phyloP scores from a whole-genome alignment of 2,797 vertebrate genomes.

The Kryptolebias ocellatus region DNA sequence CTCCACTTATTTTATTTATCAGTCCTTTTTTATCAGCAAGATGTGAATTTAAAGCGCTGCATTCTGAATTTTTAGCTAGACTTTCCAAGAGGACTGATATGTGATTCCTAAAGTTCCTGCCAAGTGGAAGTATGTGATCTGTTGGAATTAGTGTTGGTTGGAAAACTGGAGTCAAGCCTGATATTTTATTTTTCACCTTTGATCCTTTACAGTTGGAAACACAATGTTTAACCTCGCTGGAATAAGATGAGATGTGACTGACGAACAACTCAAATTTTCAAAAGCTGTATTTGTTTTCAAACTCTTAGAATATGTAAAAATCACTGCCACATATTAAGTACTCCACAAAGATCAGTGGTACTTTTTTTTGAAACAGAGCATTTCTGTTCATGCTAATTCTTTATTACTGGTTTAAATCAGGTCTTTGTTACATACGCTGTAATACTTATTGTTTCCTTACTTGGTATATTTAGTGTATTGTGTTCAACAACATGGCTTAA shows the following conservation, averaged over 20 bases:
- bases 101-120: not conserved
- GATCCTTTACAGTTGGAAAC: no score
- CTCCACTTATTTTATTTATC: not conserved
- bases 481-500: conserved; percentile 50
- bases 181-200: not conserved
- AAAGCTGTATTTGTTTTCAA: no score
- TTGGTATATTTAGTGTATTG: conserved; percentile 19
- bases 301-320: no score
- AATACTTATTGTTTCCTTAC: conserved; percentile 56
- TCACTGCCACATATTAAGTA: not conserved
- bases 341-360: conserved; percentile 8
- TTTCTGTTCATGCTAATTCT: conserved; percentile 35
- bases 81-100: not conserved
- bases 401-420: conserved; percentile 36
- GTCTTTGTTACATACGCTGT: conserved; percentile 45
- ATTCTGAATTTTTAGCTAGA: not conserved
- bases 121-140: not conserved
- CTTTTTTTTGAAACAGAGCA: not conserved
- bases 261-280: no score
- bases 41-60: not conserved
- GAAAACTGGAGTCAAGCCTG: not conserved
- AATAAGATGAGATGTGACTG: no score
- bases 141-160: not conserved
- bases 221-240: no score
- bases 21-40: not conserved